Percentiles rank a stretch among this genome's conserved stretches.
phyloP scores from a whole-genome alignment of 2,888 invertebrate species.

The Fragum whitleyi region DNA sequence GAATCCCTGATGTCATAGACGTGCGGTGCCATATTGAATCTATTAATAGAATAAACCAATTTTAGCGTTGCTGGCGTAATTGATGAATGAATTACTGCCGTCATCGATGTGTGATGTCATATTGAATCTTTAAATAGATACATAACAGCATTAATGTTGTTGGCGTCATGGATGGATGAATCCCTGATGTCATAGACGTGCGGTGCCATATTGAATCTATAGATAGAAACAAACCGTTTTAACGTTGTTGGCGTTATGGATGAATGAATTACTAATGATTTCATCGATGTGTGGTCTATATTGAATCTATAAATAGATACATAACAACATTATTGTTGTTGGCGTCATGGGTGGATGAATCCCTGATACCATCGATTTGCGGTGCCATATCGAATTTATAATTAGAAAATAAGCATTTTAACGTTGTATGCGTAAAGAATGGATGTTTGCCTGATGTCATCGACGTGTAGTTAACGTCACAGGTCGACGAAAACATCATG shows the following conservation, averaged over 20 bases:
- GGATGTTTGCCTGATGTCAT: too few relatives aligned
- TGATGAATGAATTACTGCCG: too few relatives aligned
- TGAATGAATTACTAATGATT: too few relatives aligned
- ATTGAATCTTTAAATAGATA: too few relatives aligned
- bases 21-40: constrained; percentile 78
- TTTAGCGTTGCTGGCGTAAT: constrained; percentile 74
- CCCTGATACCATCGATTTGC: constrained; percentile 72
- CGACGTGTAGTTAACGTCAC: too few relatives aligned
- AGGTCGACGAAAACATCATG: too few relatives aligned
- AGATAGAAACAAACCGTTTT: constrained; percentile 70
- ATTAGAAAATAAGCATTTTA: constrained; percentile 72
- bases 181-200: constrained; percentile 71
- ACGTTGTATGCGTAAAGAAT: constrained; percentile 69
- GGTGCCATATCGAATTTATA: constrained; percentile 77
- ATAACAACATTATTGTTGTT: too few relatives aligned
- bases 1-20: constrained; percentile 72
- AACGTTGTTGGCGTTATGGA: constrained; percentile 71
- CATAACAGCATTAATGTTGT: too few relatives aligned
- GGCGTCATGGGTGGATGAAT: constrained; percentile 70
- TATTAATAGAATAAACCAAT: constrained; percentile 66
- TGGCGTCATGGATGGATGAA: constrained; percentile 69
- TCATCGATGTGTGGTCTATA: too few relatives aligned
- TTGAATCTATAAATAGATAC: too few relatives aligned
- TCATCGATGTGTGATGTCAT: too few relatives aligned
- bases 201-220: constrained; percentile 78